A percentile compares a stretch with the other conserved stretches of the same genome.
Conservation (phyloP, 2,113 vertebrate genomes). For the Mirounga angustirostris region DNA sequence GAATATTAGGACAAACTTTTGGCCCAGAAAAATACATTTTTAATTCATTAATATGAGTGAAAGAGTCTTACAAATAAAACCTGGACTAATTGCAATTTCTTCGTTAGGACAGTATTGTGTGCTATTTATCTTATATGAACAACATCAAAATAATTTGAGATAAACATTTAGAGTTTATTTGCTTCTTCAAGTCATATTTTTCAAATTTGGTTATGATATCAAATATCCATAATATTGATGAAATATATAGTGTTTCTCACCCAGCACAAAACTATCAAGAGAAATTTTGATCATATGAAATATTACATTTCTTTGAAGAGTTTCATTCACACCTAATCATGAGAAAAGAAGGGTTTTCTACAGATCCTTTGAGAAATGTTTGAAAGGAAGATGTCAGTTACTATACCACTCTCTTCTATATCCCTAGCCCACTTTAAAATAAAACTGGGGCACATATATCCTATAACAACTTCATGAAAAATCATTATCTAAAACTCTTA, state of each 20-base stretch:
- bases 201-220: not conserved
- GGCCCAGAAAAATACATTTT: not conserved
- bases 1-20: not conserved
- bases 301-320: not conserved
- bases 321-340: not conserved
- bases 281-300: not conserved
- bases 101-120: not conserved
- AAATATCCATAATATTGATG: not conserved
- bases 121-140: not conserved
- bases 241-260: not conserved
- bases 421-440: not conserved
- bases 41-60: not conserved
- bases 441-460: not conserved
- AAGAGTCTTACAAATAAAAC: not conserved
- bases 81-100: not conserved
- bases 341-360: not conserved
- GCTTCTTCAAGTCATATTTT: conserved; percentile 7
- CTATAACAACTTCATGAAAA: not conserved
- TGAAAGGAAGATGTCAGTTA: not conserved
- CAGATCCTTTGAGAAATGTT: not conserved
- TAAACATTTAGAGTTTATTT: not conserved
- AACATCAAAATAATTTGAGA: not conserved
- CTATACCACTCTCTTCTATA: not conserved
- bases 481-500: not conserved
- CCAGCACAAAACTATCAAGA: not conserved